Evolutionary conservation across 2,797 vertebrate genomes (phyloP).

Genomic region (Lithobates pipiens): DNA sequence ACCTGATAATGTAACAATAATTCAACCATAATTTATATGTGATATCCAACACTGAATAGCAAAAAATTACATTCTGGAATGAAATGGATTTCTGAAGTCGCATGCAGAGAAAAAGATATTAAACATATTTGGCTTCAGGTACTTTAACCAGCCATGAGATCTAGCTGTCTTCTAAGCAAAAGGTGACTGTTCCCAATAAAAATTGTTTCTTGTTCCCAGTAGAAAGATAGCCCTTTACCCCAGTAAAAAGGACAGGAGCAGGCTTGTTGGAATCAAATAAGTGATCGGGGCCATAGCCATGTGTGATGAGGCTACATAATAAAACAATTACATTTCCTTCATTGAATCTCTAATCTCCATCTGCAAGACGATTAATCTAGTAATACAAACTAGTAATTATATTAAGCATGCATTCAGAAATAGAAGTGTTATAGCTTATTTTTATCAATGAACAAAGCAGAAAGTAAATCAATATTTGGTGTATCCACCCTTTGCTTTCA

Average conservation of each 20-base stretch:
- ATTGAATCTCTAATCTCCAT: too few species aligned
- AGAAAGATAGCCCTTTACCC: not conserved
- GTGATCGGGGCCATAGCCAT: too few species aligned
- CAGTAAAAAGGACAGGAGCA: not conserved
- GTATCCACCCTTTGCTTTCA: too few species aligned
- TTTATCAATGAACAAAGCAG: too few species aligned
- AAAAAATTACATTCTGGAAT: constrained; percentile 2
- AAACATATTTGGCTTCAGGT: not conserved
- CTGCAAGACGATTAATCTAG: too few species aligned
- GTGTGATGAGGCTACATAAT: too few species aligned
- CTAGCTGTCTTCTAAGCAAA: not conserved
- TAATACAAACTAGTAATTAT: too few species aligned
- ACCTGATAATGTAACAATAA: constrained; percentile 2
- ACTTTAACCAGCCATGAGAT: not conserved
- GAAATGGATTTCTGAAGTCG: constrained; percentile 3
- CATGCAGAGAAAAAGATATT: not conserved
- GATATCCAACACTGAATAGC: not conserved
- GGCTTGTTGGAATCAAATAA: not conserved
- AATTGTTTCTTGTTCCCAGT: too few species aligned
- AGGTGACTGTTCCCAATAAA: not conserved
- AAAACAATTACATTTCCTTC: too few species aligned
- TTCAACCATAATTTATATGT: not conserved
- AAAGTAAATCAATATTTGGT: too few species aligned
- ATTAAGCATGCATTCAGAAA: too few species aligned
- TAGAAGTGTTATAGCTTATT: too few species aligned